Percentiles rank a stretch among this genome's conserved stretches.
Evolutionary conservation across 2,888 invertebrate species (phyloP).

Genomic region (Callimorpha dominula): DNA sequence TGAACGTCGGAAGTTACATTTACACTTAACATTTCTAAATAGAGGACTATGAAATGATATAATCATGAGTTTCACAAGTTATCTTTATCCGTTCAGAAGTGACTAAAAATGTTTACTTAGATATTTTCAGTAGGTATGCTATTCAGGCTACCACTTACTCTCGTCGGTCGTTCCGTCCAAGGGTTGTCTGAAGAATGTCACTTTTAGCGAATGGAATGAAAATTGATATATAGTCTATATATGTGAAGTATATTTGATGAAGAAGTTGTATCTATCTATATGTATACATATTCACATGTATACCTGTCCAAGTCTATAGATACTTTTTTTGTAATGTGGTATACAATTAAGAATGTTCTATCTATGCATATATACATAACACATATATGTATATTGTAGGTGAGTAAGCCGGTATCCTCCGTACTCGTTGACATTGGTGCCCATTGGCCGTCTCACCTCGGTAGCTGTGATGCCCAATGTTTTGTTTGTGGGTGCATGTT

Average conservation of each 20-base stretch:
- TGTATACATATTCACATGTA: not conserved
- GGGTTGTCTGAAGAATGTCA: no score
- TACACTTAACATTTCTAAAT: not conserved
- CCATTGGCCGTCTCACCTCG: slow-evolving; percentile 40
- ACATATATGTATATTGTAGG: not conserved
- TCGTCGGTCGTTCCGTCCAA: not conserved
- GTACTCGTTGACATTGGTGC: slow-evolving; percentile 36
- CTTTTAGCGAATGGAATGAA: no score
- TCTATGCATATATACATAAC: not conserved
- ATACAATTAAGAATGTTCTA: not conserved
- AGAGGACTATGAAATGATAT: not conserved
- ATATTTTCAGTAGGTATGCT: not conserved
- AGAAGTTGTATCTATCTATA: not conserved
- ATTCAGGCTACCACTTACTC: not conserved
- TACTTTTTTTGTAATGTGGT: not conserved
- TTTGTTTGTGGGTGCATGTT: slow-evolving; percentile 29
- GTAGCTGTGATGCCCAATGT: slow-evolving; percentile 22
- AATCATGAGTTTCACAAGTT: not conserved
- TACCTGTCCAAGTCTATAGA: not conserved
- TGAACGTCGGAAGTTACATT: not conserved
- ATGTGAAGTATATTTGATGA: no score
- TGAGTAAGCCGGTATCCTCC: not conserved
- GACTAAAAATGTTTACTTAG: no score
- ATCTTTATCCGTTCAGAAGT: not conserved
- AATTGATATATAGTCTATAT: no score